Conservation (phyloP, 1,140 invertebrate species). For the Oppia nitens region DNA sequence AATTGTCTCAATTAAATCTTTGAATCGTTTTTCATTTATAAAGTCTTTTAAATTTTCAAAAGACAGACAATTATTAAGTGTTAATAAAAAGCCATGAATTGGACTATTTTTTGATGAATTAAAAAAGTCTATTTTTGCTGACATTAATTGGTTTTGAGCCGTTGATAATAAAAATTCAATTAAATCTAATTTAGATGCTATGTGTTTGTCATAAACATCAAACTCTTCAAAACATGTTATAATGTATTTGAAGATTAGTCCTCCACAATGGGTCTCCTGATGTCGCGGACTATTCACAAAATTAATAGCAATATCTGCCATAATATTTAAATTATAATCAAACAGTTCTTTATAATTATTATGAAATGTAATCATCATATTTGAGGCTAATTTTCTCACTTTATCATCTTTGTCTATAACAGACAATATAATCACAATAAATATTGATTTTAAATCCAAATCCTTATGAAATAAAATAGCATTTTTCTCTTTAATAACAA, state of each 20-base stretch:
- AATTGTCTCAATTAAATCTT: background rate
- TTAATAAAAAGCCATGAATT: slow-evolving; percentile 2
- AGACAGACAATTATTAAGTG: slow-evolving; percentile 3
- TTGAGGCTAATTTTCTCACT: background rate
- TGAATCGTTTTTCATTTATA: background rate
- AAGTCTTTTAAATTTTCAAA: background rate
- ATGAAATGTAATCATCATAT: slow-evolving; percentile 3
- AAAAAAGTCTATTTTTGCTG: background rate
- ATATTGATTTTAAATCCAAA: background rate
- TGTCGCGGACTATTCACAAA: slow-evolving; percentile 5
- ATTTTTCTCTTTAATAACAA: background rate
- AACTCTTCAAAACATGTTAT: background rate
- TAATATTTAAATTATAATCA: background rate
- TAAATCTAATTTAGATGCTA: background rate
- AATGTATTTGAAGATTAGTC: background rate
- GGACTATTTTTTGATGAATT: background rate
- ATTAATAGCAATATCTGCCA: background rate
- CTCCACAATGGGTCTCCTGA: slow-evolving; percentile 8
- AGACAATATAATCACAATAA: background rate
- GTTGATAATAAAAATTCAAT: background rate
- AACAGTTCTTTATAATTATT: background rate
- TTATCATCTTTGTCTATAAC: slow-evolving; percentile 12
- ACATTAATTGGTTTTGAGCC: background rate
- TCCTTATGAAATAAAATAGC: background rate
- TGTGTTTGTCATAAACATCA: background rate